These are phyloP conservation scores for Mungos mungo DNA, from an alignment of 2,113 vertebrate species.

Conservation along the genomic window DNA sequence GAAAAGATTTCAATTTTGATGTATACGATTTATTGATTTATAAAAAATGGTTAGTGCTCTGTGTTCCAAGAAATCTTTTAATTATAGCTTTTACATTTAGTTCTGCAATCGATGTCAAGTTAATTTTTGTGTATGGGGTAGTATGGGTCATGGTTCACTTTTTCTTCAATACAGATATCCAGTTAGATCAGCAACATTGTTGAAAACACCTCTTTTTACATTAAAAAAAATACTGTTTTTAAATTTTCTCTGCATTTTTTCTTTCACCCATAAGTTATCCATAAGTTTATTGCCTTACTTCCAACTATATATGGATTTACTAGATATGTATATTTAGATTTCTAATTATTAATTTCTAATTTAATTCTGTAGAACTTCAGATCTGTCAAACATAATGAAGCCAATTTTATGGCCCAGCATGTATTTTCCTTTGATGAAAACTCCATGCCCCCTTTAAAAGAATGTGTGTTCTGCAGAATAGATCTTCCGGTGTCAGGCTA, in stretches of 20 bases:
- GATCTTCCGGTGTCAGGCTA: background rate
- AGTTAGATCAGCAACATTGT: background rate
- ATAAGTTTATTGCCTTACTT: background rate
- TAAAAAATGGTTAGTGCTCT: background rate
- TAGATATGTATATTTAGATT: background rate
- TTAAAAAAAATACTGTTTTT: background rate
- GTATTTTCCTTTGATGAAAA: background rate
- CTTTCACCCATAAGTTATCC: background rate
- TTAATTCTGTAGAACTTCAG: background rate
- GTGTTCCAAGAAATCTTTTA: background rate
- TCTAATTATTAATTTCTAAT: background rate
- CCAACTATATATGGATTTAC: background rate
- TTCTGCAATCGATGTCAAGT: background rate
- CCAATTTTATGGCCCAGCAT: background rate
- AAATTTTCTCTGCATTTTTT: background rate
- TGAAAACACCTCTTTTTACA: background rate
- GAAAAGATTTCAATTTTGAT: background rate
- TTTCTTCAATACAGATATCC: background rate
- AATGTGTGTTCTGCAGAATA: background rate
- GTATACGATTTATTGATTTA: background rate
- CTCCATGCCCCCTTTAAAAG: background rate
- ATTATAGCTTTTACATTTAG: background rate
- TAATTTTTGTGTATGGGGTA: background rate
- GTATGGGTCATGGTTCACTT: background rate
- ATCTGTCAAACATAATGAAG: background rate